These are phyloP conservation scores for Oreochromis grahami DNA, from an alignment of 2,797 vertebrate genomes.

Conservation along the genomic window DNA sequence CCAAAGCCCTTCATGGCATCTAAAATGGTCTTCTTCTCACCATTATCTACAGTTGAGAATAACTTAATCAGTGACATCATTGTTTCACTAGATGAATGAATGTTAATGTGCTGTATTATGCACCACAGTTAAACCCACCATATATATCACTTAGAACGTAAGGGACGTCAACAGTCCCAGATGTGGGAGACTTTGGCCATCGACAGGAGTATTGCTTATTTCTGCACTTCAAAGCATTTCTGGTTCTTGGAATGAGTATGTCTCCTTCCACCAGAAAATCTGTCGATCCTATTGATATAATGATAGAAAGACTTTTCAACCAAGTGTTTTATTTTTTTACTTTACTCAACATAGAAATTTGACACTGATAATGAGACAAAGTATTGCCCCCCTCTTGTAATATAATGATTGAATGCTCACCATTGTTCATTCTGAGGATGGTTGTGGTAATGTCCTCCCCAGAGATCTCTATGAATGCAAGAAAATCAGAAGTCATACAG, in stretches of 20 bases:
- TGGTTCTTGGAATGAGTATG: conserved; percentile 4
- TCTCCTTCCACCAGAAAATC: conserved; percentile 53
- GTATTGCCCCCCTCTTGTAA: not conserved
- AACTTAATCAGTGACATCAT: not conserved
- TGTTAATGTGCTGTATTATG: not conserved
- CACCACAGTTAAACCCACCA: conserved; percentile 14
- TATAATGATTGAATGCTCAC: not conserved
- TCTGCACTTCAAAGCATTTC: conserved; percentile 46
- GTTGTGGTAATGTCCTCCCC: conserved; percentile 9
- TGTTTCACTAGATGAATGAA: not conserved
- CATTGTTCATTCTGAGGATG: conserved; percentile 64
- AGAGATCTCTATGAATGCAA: not conserved
- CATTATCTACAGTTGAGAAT: not conserved
- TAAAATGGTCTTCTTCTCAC: not conserved
- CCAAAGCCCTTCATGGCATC: conserved; percentile 5
- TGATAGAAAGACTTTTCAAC: not conserved
- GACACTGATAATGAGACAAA: not conserved
- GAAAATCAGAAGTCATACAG: not conserved
- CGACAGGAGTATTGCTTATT: not conserved
- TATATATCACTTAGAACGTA: conserved; percentile 16
- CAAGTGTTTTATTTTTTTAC: not conserved
- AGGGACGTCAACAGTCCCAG: conserved; percentile 30
- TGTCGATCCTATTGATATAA: conserved; percentile 9
- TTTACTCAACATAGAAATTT: not conserved
- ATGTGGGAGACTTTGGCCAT: conserved; percentile 45